Evolutionary conservation across 1,140 invertebrate genomes (phyloP), one percentile per base, ranked within the genome.

Genomic region (Atopsyche davidsoni): DNA sequence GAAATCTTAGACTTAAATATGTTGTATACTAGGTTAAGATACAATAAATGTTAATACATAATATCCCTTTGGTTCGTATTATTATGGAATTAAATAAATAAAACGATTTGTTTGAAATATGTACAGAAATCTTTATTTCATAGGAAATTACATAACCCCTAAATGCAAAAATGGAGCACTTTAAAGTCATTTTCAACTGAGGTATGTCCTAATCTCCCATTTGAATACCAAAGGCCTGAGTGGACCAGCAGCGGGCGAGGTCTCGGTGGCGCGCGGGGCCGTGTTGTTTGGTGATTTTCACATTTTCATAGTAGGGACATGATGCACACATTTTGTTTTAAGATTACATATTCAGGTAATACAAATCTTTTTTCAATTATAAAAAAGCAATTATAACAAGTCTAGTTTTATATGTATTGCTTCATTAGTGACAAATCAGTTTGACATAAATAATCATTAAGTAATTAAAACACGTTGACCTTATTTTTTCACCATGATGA

Each of bases 91-190:
- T 25, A 51, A 49, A 14, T 60, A 65, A 69, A 71, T 70, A 66
- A 73, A 70, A 69, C 64, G 60, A 68, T 62, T 55, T n/a, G n/a
- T n/a, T 60, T 65, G 64, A 62, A 71, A 67, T 73, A 73, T 73
- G 68, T 73, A 73, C 70, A 72, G 69, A 70, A 69, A 69, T 65
- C 65, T 71, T 70, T 71, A 64, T 66, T 68, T 68, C 62, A 65
- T 69, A 67, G 69, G 69, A 69, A 66, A 66, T 62, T 64, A 68
- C 68, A 68, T 68, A 65, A 67, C 61, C 57, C 62, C 67, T 64
- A 65, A 61, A 62, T 62, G 62, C 63, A 62, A 60, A 61, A 60
- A 58, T 64, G 63, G 64, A 60, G 59, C 59, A 43, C 24, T 42
- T 18, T 53, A 35, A 61, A 58, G 62, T 52, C 42, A 52, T 52